Conservation (phyloP, 23 tunicate genomes). For the Corella eumyota region DNA sequence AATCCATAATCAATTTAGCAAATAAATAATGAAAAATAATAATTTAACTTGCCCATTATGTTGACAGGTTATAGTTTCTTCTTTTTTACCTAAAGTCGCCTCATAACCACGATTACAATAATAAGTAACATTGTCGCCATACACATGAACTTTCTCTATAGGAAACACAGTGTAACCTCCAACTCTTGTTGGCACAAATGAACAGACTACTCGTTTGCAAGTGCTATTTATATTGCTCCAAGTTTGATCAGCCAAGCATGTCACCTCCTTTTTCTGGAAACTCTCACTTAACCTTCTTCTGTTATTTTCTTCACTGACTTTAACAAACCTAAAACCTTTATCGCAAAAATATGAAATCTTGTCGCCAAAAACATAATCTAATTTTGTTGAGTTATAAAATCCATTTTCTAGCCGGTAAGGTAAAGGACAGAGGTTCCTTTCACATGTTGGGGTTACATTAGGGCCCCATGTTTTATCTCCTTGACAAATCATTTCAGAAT, state of each 20-base stretch:
- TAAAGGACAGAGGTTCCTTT: slow-evolving; percentile 9
- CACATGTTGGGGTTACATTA: slow-evolving; percentile 13
- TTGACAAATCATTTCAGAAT: slow-evolving; percentile 8
- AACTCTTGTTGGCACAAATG: slow-evolving; percentile 17
- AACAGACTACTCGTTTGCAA: slow-evolving; percentile 55
- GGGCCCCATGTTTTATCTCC: slow-evolving; percentile 37
- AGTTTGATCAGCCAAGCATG: slow-evolving; percentile 6
- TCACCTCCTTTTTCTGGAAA: too few relatives aligned
- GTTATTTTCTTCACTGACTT: background rate
- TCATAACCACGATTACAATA: slow-evolving; percentile 37
- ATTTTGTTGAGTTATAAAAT: background rate
- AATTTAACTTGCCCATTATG: slow-evolving; percentile 24
- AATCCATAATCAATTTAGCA: background rate
- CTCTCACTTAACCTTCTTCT: background rate
- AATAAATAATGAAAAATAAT: background rate
- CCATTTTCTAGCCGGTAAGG: slow-evolving; percentile 15
- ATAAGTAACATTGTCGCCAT: slow-evolving; percentile 9
- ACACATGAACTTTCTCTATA: slow-evolving; percentile 3
- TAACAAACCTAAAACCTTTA: slow-evolving; percentile 12
- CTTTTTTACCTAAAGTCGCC: background rate
- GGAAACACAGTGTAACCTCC: slow-evolving; percentile 21
- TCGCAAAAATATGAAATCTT: slow-evolving; percentile 16
- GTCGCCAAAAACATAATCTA: slow-evolving; percentile 19
- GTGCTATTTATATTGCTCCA: slow-evolving; percentile 30
- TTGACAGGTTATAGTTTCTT: slow-evolving; percentile 27